Conservation (phyloP, 2,113 vertebrate genomes). For the Strigops habroptila region DNA sequence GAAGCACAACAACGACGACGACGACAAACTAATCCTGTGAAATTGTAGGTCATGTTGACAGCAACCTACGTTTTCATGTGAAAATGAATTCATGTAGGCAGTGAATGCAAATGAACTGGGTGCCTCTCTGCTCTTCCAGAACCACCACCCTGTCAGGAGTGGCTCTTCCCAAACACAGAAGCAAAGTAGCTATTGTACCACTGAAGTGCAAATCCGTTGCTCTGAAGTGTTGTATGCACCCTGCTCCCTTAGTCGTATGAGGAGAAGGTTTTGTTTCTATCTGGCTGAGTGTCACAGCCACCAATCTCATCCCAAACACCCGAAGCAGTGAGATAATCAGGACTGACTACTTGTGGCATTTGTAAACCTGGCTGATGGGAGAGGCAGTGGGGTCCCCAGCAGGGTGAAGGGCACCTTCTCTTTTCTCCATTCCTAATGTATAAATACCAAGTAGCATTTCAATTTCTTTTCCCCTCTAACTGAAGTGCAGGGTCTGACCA, state of each 20-base stretch:
- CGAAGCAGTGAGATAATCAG: background rate
- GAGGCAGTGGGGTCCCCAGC: background rate
- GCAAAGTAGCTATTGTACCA: background rate
- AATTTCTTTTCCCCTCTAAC: background rate
- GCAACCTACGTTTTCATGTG: background rate
- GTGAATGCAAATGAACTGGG: background rate
- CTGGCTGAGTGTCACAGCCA: background rate
- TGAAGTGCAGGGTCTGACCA: background rate
- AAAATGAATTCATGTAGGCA: background rate
- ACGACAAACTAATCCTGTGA: background rate
- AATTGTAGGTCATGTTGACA: background rate
- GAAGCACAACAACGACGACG: background rate
- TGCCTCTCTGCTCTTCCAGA: background rate
- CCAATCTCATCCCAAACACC: background rate
- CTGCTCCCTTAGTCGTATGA: background rate
- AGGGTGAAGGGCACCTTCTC: background rate
- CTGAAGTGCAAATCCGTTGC: background rate
- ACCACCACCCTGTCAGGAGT: background rate
- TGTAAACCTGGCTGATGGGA: background rate
- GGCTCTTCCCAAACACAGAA: background rate
- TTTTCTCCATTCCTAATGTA: background rate
- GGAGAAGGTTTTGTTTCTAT: background rate
- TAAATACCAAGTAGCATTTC: background rate
- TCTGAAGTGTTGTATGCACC: rapidly evolving
- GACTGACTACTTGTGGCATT: background rate